These are phyloP conservation scores for Physeter macrocephalus DNA, from an alignment of 2,113 vertebrate genomes.

Conservation along the genomic window DNA sequence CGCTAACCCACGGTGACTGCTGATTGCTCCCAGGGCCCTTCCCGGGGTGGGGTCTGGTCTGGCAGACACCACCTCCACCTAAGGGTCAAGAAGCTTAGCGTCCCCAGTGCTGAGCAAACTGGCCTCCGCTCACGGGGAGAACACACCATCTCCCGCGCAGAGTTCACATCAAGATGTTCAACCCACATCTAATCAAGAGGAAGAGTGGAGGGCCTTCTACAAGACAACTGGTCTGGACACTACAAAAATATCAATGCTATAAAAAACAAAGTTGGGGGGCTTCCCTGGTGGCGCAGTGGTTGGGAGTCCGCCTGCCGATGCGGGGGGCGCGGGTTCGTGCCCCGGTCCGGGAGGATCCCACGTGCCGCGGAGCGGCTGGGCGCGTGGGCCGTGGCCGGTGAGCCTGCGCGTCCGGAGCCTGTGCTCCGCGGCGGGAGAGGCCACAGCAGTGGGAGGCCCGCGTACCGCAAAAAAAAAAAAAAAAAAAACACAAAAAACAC, in stretches of 20 bases:
- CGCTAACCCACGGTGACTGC: accelerated
- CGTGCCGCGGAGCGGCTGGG: no score
- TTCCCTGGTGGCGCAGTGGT: no score
- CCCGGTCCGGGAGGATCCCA: no score
- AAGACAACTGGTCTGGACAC: no score
- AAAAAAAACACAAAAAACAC: no score
- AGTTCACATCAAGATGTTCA: accelerated
- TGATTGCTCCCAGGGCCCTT: not conserved
- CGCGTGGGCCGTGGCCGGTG: no score
- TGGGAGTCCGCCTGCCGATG: no score
- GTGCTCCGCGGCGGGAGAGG: no score
- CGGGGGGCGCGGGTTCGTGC: no score
- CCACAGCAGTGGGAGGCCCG: no score
- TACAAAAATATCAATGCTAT: accelerated
- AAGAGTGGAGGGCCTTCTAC: accelerated
- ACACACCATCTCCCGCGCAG: accelerated
- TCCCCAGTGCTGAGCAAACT: accelerated
- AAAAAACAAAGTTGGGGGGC: accelerated
- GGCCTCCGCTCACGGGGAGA: accelerated
- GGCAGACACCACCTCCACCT: not conserved
- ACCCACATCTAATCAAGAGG: not conserved
- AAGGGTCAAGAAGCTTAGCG: not conserved
- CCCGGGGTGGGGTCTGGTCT: accelerated
- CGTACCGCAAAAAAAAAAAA: no score
- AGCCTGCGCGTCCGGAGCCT: no score